Percentiles rank a stretch among this genome's conserved stretches.
phyloP scores from a whole-genome alignment of 2,797 vertebrate species.

The Smutsia gigantea region DNA sequence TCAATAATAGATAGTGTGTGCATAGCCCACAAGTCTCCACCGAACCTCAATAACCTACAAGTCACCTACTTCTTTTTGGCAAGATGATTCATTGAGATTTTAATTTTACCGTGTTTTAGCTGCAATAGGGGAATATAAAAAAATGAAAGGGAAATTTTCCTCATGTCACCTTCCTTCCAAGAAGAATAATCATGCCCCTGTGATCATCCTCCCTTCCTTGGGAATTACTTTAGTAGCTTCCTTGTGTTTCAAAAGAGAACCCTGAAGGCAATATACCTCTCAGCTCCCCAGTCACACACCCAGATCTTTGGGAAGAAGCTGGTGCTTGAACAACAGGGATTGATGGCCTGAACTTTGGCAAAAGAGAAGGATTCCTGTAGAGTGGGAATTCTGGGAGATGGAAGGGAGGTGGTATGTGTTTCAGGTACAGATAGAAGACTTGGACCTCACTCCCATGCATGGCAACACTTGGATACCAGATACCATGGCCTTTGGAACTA shows the following conservation, averaged over 20 bases:
- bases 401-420: background rate
- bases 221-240: slow-evolving; percentile 48
- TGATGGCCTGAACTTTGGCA: background rate
- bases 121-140: slow-evolving; percentile 48
- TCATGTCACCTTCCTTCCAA: slow-evolving; percentile 31
- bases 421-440: background rate
- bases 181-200: slow-evolving; percentile 32
- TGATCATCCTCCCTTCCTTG: background rate
- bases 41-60: slow-evolving; percentile 68
- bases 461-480: background rate
- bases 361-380: background rate
- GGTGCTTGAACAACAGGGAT: background rate
- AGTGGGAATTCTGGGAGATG: background rate
- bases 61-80: slow-evolving; percentile 68
- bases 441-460: background rate
- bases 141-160: slow-evolving; percentile 54
- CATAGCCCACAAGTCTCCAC: slow-evolving; percentile 38
- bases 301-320: slow-evolving; percentile 27
- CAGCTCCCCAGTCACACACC: background rate
- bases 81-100: slow-evolving; percentile 74
- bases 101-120: slow-evolving; percentile 71
- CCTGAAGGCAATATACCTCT: background rate
- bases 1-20: slow-evolving; percentile 52
- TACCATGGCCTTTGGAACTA: background rate
- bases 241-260: slow-evolving; percentile 47